Base-by-base conservation (phyloP, 92 coral and sea anemone genomes). In the Porites rus region DNA sequence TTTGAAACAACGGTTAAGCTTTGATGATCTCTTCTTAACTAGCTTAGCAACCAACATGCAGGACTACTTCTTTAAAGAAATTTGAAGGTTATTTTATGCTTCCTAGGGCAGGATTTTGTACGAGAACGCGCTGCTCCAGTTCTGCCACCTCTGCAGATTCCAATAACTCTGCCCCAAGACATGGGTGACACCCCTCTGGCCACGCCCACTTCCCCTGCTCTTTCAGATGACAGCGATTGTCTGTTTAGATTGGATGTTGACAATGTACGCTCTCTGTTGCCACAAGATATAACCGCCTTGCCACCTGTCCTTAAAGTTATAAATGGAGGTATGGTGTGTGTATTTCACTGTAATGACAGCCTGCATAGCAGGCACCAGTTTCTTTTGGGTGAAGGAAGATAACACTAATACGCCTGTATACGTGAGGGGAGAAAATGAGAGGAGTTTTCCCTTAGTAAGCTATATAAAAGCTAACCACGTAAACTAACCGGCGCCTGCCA, bases 141-240 rank as follows among this genome's bases (percentile, higher is more conserved):
- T 83, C 52, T 83, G 63, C 87, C 87, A 2, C 87, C 80, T 1
- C 51, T 83, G 16, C 87, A 83, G 61, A 46, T 83, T 10, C 87
- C 87, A 1, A 53, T 73, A 8, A 22, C 21, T 0, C 80, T 59
- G 17, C 71, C 65, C n/a, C 31, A 70, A 16, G 80, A 73, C 17
- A 9, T 66, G 20, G n/a, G 22, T 7, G 80, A 72, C 25, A 73
- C 91, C 0, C 85, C 96, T 52, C n/a, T 92, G n/a, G 78, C 94
- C 9, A 88, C 93, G 21, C 98, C 98, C 13, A 75, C 93, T 7
- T 95, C 98, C 6, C 98, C 98, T 4, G 94, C 98, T 2, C 86
- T 92, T 43, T 93, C 96, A 76, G 98, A 95, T 21, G 98, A 95
- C 88, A 95, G 98, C 80, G 98, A 95, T 69, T 85, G 94, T 71